A percentile compares a stretch with the other conserved stretches of the same genome.
Conservation (phyloP, 2,113 vertebrate genomes). For the Halichoerus grypus region DNA sequence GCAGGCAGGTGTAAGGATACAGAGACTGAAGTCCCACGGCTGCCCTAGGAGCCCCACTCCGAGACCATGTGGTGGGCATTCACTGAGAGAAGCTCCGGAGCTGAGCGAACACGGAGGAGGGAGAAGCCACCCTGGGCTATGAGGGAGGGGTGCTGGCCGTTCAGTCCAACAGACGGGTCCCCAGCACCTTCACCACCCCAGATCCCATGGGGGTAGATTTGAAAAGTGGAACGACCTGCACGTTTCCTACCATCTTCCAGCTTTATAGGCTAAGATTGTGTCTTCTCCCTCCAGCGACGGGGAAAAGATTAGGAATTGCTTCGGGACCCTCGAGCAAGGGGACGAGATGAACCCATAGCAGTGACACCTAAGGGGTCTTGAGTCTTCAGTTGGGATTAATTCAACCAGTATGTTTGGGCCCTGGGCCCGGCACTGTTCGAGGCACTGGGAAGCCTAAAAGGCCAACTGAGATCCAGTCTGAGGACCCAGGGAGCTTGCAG, state of each 20-base stretch:
- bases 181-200: accelerated
- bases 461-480: background rate
- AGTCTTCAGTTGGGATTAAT: background rate
- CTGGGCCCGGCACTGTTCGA: background rate
- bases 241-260: accelerated
- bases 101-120: no score
- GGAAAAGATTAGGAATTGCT: background rate
- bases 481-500: accelerated
- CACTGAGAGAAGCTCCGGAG: background rate
- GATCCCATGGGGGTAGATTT: background rate
- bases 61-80: background rate
- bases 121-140: background rate
- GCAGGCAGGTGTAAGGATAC: background rate
- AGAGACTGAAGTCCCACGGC: background rate
- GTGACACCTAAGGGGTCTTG: background rate
- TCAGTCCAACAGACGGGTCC: background rate
- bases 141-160: accelerated
- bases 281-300: background rate
- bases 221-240: accelerated
- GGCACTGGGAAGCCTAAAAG: background rate
- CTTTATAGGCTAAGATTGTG: accelerated
- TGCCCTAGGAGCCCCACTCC: background rate
- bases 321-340: background rate
- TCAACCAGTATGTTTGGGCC: background rate
- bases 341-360: background rate